Percentiles rank a stretch among this genome's conserved stretches.
phyloP scores from a whole-genome alignment of 1,140 invertebrate species.

The Meloidogyne chitwoodi region DNA sequence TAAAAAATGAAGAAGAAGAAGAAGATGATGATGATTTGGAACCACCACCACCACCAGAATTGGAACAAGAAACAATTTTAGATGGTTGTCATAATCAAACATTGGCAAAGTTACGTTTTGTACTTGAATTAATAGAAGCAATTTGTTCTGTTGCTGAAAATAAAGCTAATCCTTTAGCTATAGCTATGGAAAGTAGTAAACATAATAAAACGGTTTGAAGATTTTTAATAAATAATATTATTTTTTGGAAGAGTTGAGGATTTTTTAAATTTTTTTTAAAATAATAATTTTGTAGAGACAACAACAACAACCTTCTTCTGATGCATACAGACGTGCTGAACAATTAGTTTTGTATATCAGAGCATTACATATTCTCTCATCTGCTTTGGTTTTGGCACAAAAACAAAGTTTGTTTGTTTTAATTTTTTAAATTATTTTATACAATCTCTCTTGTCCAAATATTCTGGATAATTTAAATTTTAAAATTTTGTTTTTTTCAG shows the following conservation, averaged over 20 bases:
- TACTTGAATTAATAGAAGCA: constrained; percentile 76
- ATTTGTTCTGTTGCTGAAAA: constrained; percentile 73
- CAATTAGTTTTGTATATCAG: constrained; percentile 83
- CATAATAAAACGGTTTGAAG: constrained; percentile 42
- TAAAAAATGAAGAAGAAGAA: neutral
- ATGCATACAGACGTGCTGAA: constrained; percentile 70
- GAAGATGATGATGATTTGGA: neutral
- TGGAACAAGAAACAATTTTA: constrained; percentile 88
- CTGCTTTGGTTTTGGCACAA: constrained; percentile 81
- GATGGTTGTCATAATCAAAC: constrained; percentile 89
- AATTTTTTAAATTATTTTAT: neutral
- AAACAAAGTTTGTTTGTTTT: constrained; percentile 65
- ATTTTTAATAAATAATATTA: neutral
- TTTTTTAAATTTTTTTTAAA: constrained; percentile 7
- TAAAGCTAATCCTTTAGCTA: constrained; percentile 68
- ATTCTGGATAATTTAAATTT: too few species aligned
- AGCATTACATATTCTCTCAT: constrained; percentile 83
- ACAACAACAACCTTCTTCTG: constrained; percentile 37
- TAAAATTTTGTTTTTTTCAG: constrained; percentile 43
- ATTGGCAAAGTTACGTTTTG: constrained; percentile 85
- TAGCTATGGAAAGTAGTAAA: constrained; percentile 43
- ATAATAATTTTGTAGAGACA: constrained; percentile 16
- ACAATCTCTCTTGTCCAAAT: too few species aligned
- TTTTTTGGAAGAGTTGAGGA: neutral
- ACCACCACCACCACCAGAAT: constrained; percentile 68